phyloP scores from a whole-genome alignment of 2,797 vertebrate species.

The Geotrypetes seraphini region DNA sequence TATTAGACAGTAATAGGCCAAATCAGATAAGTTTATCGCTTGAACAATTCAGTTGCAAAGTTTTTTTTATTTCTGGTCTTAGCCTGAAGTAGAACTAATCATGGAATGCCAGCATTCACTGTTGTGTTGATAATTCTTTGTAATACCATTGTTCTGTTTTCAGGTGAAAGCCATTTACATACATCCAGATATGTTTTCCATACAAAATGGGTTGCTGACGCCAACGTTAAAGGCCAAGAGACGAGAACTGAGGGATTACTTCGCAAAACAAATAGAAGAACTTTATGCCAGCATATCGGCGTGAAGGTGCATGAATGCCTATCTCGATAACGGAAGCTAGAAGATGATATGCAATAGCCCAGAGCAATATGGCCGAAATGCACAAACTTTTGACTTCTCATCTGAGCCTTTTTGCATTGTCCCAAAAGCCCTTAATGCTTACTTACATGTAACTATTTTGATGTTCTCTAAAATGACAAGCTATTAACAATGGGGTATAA shows the following conservation, averaged over 20 bases:
- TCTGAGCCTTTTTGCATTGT: not conserved
- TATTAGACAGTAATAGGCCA: no score
- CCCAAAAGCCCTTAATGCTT: slow-evolving; percentile 2
- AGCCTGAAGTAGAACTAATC: no score
- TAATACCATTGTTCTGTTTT: no score
- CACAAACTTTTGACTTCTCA: not conserved
- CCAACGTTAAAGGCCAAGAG: slow-evolving; percentile 92
- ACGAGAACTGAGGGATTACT: slow-evolving; percentile 87
- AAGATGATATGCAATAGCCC: not conserved
- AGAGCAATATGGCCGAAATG: not conserved
- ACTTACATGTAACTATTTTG: not conserved
- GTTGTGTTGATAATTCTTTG: no score
- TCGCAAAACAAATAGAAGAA: slow-evolving; percentile 81
- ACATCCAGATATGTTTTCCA: slow-evolving; percentile 88
- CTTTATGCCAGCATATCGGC: slow-evolving; percentile 84
- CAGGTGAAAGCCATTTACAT: slow-evolving; percentile 93
- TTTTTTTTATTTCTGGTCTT: no score
- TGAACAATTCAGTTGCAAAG: no score
- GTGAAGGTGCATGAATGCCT: slow-evolving; percentile 50
- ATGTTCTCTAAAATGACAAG: no score
- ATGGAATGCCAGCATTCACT: no score
- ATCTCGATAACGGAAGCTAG: not conserved
- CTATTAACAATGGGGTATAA: no score
- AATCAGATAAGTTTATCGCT: no score
- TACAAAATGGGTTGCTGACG: slow-evolving; percentile 86